Evolutionary conservation across 92 coral and sea anemone species (phyloP).

Genomic region (Anthopleura xanthogrammica): DNA sequence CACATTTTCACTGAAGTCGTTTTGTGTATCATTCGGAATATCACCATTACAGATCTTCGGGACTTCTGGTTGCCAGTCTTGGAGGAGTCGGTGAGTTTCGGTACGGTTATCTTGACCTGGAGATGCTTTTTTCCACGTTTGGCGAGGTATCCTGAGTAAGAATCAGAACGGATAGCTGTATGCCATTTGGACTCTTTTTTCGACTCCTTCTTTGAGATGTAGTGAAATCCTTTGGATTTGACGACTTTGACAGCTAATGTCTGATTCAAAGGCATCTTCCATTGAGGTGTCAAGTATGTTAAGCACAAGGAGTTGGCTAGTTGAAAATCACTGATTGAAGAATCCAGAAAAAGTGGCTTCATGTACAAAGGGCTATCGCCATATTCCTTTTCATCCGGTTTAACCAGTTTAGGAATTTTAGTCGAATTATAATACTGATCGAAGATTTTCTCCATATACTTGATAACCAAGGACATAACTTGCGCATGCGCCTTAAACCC

Average conservation of each 20-base stretch:
- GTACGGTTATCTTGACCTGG: slow-evolving; percentile 43
- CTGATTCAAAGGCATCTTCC: slow-evolving; percentile 38
- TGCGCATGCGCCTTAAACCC: slow-evolving; percentile 47
- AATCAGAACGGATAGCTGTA: slow-evolving; percentile 44
- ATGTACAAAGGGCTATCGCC: not conserved
- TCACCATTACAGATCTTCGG: slow-evolving; percentile 29
- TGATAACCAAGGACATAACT: slow-evolving; percentile 38
- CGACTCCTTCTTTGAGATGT: slow-evolving; percentile 15
- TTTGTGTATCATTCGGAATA: slow-evolving; percentile 28
- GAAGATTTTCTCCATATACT: slow-evolving; percentile 34
- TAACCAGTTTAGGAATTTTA: not conserved
- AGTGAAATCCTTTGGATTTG: slow-evolving; percentile 49
- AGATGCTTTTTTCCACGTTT: slow-evolving; percentile 30
- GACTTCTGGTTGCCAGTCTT: not conserved
- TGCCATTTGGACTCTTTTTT: slow-evolving; percentile 23
- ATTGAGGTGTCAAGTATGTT: slow-evolving; percentile 55
- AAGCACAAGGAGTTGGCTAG: slow-evolving; percentile 50
- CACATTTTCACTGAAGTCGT: slow-evolving; percentile 19
- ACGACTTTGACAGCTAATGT: slow-evolving; percentile 50
- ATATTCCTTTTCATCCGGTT: not conserved
- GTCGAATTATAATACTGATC: not conserved
- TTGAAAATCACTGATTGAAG: slow-evolving; percentile 32
- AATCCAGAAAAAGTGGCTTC: slow-evolving; percentile 31
- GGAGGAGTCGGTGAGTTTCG: not conserved
- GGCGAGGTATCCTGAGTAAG: slow-evolving; percentile 68